Conservation (phyloP, 2,888 invertebrate species). For the Melipona bicolor region DNA sequence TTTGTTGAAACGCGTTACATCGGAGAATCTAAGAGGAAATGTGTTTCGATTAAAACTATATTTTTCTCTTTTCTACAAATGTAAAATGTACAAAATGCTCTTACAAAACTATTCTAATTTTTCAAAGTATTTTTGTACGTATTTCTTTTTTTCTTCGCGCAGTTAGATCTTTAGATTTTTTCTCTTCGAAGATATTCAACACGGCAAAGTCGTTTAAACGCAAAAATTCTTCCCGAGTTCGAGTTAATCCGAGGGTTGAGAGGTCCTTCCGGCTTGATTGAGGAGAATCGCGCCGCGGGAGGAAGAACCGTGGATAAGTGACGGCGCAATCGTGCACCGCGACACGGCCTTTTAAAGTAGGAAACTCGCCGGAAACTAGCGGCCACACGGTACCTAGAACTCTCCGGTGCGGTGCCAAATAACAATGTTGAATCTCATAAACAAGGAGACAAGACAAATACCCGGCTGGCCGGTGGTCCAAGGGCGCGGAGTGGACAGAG, state of each 20-base stretch:
- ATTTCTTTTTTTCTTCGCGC: too few species aligned
- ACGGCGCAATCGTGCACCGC: conserved; percentile 68
- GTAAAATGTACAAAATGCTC: not conserved
- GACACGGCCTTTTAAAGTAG: conserved; percentile 81
- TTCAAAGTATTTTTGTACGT: too few species aligned
- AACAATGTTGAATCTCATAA: conserved; percentile 85
- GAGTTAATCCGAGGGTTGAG: not conserved
- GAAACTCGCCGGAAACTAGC: conserved; percentile 79
- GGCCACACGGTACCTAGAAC: conserved; percentile 77
- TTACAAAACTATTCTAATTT: too few species aligned
- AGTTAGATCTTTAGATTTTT: not conserved
- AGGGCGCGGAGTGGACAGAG: conserved; percentile 83
- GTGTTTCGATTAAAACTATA: not conserved
- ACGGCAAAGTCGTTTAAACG: not conserved
- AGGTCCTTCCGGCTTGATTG: conserved; percentile 61
- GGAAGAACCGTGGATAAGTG: conserved; percentile 72
- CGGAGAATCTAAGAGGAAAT: not conserved
- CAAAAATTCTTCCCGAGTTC: not conserved
- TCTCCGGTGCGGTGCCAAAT: conserved; percentile 84
- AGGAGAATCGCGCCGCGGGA: conserved; percentile 62
- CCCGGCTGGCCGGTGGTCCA: conserved; percentile 81
- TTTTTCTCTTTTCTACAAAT: not conserved
- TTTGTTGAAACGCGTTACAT: not conserved
- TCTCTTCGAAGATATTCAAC: not conserved
- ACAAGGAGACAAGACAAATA: conserved; percentile 85